These are phyloP conservation scores for Archaeoteleia sp. DNA, from an alignment of 2,888 invertebrate genomes.

Conservation along the genomic window DNA sequence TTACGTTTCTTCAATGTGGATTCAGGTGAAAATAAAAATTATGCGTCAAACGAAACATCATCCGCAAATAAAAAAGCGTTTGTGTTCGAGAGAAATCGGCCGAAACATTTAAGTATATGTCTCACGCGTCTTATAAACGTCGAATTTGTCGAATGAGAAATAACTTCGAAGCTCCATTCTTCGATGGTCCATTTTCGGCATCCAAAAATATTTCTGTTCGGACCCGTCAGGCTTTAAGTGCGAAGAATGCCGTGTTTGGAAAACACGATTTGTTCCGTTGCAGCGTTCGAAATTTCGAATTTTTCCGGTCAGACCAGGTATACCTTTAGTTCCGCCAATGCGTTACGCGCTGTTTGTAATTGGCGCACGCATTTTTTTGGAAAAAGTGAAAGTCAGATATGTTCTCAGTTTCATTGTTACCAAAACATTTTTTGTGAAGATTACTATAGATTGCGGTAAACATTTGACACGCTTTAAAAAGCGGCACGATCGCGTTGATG, in stretches of 20 bases:
- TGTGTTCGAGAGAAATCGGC: constrained; percentile 22
- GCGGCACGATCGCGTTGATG: too few species aligned
- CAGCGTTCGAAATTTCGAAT: too few species aligned
- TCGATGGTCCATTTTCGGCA: constrained; percentile 28
- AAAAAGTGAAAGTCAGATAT: too few species aligned
- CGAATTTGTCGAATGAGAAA: constrained; percentile 55
- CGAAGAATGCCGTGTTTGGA: constrained; percentile 58
- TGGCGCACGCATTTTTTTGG: too few species aligned
- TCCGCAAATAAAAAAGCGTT: constrained; percentile 47
- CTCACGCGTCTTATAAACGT: constrained; percentile 21
- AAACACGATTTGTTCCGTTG: constrained; percentile 64
- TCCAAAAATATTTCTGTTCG: constrained; percentile 2
- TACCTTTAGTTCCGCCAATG: too few species aligned
- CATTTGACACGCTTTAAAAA: too few species aligned
- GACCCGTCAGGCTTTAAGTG: constrained; percentile 22
- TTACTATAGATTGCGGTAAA: too few species aligned
- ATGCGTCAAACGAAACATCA: constrained; percentile 37
- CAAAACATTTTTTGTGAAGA: too few species aligned
- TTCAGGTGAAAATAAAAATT: constrained; percentile 33
- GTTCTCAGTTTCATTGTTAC: too few species aligned
- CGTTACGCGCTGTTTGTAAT: too few species aligned
- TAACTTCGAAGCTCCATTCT: constrained; percentile 55
- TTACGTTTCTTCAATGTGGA: constrained; percentile 1
- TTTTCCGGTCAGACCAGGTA: too few species aligned
- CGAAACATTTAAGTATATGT: constrained; percentile 20